Evolutionary conservation across 2,888 invertebrate genomes (phyloP), one percentile per base, ranked within the genome.

Genomic region (Heliconius hortense): DNA sequence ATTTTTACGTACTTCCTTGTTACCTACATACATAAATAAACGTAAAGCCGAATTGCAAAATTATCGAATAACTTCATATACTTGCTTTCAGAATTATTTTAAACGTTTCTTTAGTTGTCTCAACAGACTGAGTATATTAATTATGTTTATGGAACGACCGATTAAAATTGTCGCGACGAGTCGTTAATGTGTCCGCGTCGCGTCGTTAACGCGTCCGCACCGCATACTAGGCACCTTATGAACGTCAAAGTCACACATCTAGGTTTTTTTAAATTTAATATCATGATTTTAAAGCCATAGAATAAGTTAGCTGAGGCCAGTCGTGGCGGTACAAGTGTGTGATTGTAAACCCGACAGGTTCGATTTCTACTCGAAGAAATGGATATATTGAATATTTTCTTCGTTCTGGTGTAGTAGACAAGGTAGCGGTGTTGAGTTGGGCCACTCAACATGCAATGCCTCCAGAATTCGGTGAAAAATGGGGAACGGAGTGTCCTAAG

Each of bases 81-180:
- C 60, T 76, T 76, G 74, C 72, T 60, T 70, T 76, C 62, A 74
- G 73, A 76, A 69, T 56, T 78, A 76, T 78, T 74, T 78, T 63
- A 74, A 72, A 62, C 76, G 70, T 76, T 74, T 72, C 72, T 76
- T 60, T 66, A 74, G 72, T 70, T 79, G 73, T 76, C 76, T 77
- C 77, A 60, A 70, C 59, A 75, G 76, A 78, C 79, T 78, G 74
- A 24, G 68, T 77, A 79, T 79, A 76, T 79, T 77, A 79, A 80
- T 81, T 81, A 81, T 74, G 82, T 82, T 83, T 82, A 82, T 83
- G 81, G 81, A 76, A 78, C 78, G 79, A 79, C 79, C 82, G 82
- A 85, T 85, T 85, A 84, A 85, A 84, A 84, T 83, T 78, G 82
- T 82, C 79, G 81, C 79, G 80, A 75, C 76, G 80, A 76, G 78